Evolutionary conservation across 2,888 invertebrate genomes (phyloP).

Genomic region (Clitarchus hookeri): DNA sequence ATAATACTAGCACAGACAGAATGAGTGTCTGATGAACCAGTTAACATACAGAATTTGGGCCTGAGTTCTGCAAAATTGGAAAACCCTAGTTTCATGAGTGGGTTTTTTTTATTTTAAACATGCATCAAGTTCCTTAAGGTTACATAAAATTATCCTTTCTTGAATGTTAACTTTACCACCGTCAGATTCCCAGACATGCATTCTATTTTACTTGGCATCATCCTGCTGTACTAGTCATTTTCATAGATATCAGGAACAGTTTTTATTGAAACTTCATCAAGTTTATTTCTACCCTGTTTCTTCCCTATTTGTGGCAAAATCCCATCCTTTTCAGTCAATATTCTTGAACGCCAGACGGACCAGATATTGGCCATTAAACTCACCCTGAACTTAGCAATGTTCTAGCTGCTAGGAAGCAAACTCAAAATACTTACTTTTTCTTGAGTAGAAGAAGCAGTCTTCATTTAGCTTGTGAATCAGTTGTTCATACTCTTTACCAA

Average conservation of each 20-base stretch:
- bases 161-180: slow-evolving; percentile 17
- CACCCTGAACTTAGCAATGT: slow-evolving; percentile 19
- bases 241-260: not conserved
- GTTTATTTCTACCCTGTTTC: not conserved
- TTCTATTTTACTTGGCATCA: slow-evolving; percentile 16
- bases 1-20: slow-evolving; percentile 11
- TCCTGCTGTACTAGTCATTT: slow-evolving; percentile 12
- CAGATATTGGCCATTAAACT: slow-evolving; percentile 11
- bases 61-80: slow-evolving; percentile 20
- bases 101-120: slow-evolving; percentile 11
- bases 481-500: slow-evolving; percentile 8
- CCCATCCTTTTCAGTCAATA: not conserved
- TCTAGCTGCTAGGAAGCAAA: slow-evolving; percentile 18
- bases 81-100: slow-evolving; percentile 21
- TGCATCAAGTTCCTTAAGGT: too few relatives aligned
- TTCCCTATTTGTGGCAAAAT: too few relatives aligned
- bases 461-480: slow-evolving; percentile 16
- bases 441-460: slow-evolving; percentile 18
- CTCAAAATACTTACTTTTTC: slow-evolving; percentile 20
- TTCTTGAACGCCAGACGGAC: not conserved
- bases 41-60: slow-evolving; percentile 23
- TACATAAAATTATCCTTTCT: slow-evolving; percentile 10
- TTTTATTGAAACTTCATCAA: slow-evolving; percentile 20
- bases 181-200: not conserved
- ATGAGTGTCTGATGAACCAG: slow-evolving; percentile 19